Conservation (phyloP, 2,797 vertebrate species). For the Galaxias olidus region DNA sequence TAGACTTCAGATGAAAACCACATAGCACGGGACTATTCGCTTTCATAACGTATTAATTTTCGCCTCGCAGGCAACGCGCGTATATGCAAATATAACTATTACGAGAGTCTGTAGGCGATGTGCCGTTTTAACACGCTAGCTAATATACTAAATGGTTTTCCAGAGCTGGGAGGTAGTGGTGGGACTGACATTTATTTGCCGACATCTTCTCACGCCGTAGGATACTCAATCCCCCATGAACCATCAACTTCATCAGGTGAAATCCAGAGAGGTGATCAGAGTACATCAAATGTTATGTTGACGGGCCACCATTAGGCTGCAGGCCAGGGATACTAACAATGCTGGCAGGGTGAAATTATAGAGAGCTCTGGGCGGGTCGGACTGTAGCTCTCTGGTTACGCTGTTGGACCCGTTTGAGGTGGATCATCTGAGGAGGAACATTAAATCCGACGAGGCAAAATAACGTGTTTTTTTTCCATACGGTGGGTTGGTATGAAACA, state of each 20-base stretch:
- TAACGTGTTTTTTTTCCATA: neutral
- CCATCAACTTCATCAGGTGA: neutral
- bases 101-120: no score
- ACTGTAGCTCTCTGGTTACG: neutral
- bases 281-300: neutral
- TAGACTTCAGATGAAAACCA: no score
- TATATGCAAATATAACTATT: no score
- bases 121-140: no score
- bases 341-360: slow-evolving; percentile 16
- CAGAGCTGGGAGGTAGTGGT: no score
- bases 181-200: neutral
- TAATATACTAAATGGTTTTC: no score
- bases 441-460: neutral
- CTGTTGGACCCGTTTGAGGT: neutral
- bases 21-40: no score
- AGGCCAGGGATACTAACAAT: neutral
- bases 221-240: neutral
- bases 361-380: slow-evolving; percentile 4
- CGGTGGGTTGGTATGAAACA: neutral
- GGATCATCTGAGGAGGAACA: neutral
- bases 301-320: neutral
- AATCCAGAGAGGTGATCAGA: neutral
- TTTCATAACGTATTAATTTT: no score
- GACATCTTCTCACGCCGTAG: neutral
- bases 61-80: no score